Conservation (phyloP, 2,797 vertebrate genomes). For the Micropoecilia bifurca region DNA sequence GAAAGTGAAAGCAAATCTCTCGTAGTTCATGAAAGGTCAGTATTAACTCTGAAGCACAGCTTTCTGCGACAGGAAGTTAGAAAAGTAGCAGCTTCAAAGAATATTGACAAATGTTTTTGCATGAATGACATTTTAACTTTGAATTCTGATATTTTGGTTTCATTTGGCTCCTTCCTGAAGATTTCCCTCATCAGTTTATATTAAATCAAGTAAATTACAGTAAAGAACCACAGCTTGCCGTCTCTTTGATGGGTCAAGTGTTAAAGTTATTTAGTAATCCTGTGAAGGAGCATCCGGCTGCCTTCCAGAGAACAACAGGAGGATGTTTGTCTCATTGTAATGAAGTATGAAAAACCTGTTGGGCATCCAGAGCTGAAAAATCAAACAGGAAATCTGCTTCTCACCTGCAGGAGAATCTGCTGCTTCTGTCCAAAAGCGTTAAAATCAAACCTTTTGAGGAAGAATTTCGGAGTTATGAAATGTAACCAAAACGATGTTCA, state of each 20-base stretch:
- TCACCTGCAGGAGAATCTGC: constrained; percentile 35
- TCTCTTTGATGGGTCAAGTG: background rate
- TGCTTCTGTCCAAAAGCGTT: background rate
- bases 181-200: no score
- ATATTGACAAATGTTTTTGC: no score
- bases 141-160: no score
- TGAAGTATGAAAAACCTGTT: background rate
- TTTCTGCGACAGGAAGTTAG: no score
- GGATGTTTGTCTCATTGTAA: background rate
- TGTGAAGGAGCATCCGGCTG: background rate
- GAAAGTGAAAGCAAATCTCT: no score
- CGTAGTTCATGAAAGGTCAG: no score
- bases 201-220: no score
- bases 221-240: background rate
- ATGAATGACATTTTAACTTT: no score
- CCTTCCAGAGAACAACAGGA: background rate
- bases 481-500: background rate
- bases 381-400: background rate
- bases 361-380: constrained; percentile 3
- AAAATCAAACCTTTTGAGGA: background rate
- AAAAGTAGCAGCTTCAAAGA: no score
- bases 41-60: no score
- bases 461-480: background rate
- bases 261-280: background rate
- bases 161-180: no score